Evolutionary conservation across 2,888 invertebrate genomes (phyloP).

Genomic region (Cephus rjabovi): DNA sequence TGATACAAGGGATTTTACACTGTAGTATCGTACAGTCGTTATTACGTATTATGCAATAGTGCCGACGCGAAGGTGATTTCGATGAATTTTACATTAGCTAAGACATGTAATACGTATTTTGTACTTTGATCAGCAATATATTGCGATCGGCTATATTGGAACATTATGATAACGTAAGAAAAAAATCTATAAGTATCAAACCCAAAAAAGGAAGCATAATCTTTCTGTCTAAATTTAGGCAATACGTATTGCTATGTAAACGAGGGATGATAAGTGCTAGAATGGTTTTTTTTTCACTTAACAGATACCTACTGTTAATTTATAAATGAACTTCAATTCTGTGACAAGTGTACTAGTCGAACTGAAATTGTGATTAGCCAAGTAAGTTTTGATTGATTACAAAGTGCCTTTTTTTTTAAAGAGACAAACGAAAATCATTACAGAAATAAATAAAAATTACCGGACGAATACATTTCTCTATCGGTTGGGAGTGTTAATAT

Average conservation of each 20-base stretch:
- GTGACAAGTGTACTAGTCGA: slow-evolving; percentile 19
- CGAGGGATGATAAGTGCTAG: background rate
- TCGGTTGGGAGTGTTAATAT: slow-evolving; percentile 15
- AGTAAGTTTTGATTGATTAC: slow-evolving; percentile 14
- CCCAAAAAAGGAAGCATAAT: background rate
- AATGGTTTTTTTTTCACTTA: background rate
- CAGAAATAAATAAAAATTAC: background rate
- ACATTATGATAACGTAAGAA: background rate
- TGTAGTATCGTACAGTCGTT: background rate
- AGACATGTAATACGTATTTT: background rate
- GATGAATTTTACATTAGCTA: background rate
- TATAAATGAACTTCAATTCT: slow-evolving; percentile 8
- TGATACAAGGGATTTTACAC: background rate
- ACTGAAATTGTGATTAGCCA: slow-evolving; percentile 13
- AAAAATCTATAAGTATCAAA: background rate
- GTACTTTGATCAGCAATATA: slow-evolving; percentile 3
- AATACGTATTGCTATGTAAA: background rate
- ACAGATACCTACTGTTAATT: background rate
- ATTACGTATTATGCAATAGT: background rate
- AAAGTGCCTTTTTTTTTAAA: slow-evolving; percentile 19
- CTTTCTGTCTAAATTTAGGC: background rate
- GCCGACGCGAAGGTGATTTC: background rate
- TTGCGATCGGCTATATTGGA: background rate
- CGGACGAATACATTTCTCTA: slow-evolving; percentile 4
- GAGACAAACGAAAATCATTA: background rate